These are phyloP conservation scores for Conistra vaccinii DNA, from an alignment of 2,888 invertebrate species.

Conservation along the genomic window DNA sequence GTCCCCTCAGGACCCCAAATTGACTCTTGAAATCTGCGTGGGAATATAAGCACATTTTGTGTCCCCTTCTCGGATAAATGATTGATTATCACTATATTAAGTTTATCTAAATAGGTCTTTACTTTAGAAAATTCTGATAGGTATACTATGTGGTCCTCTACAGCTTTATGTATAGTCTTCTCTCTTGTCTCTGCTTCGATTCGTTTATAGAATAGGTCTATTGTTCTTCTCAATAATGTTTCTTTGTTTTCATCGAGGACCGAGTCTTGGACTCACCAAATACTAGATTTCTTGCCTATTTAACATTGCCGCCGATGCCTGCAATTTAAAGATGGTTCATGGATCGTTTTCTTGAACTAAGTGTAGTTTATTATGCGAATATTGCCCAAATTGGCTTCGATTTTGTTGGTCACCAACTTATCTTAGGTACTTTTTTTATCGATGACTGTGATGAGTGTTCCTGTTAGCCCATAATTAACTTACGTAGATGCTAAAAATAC, in stretches of 20 bases:
- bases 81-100: not conserved
- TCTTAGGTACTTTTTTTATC: not conserved
- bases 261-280: not conserved
- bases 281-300: too few relatives aligned
- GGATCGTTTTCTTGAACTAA: not conserved
- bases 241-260: not conserved
- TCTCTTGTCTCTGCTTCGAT: not conserved
- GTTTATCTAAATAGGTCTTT: not conserved
- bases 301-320: too few relatives aligned
- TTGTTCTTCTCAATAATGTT: not conserved
- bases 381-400: too few relatives aligned
- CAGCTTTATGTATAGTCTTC: not conserved
- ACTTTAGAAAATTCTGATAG: not conserved
- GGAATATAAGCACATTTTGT: constrained; percentile 22
- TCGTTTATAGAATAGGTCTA: not conserved
- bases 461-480: too few relatives aligned
- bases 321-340: not conserved
- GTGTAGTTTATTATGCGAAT: not conserved
- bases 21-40: constrained; percentile 28
- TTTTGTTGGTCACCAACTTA: not conserved
- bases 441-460: too few relatives aligned
- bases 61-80: not conserved
- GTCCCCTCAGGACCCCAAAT: not conserved
- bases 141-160: not conserved
- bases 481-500: not conserved